phyloP scores from a whole-genome alignment of 2,113 vertebrate genomes.

The Osmerus eperlanus region DNA sequence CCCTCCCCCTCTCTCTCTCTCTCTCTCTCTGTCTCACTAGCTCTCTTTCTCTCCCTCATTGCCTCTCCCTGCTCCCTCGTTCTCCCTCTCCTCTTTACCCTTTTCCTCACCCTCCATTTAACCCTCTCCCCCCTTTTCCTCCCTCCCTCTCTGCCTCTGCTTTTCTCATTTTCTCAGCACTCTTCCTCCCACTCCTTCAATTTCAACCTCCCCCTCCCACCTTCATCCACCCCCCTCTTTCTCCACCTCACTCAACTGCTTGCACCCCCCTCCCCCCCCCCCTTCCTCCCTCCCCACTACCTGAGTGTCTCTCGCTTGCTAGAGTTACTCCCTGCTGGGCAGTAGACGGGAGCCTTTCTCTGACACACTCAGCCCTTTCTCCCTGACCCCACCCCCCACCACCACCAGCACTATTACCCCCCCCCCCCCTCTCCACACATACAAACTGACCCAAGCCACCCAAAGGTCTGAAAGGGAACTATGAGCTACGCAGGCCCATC shows the following conservation, averaged over 20 bases:
- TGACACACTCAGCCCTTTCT: conserved; percentile 33
- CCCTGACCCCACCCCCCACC: conserved; percentile 20
- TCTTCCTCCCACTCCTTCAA: neutral
- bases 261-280: neutral
- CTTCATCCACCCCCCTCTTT: neutral
- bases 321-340: conserved; percentile 16
- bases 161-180: neutral
- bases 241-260: neutral
- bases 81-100: neutral
- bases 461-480: conserved; percentile 30
- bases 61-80: neutral
- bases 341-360: neutral
- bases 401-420: conserved; percentile 1
- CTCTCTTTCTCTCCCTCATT: neutral
- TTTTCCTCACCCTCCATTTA: neutral
- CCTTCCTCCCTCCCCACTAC: conserved; percentile 22
- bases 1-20: neutral
- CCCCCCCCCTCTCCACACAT: conserved; percentile 14
- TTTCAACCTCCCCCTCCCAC: neutral
- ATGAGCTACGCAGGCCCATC: neutral
- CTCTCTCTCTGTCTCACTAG: neutral
- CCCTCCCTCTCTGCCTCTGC: neutral
- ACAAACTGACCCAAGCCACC: neutral
- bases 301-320: conserved; percentile 31
- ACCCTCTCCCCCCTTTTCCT: neutral